These are phyloP conservation scores for Tarsius wallacei DNA, from an alignment of 2,797 vertebrate species.

Conservation along the genomic window DNA sequence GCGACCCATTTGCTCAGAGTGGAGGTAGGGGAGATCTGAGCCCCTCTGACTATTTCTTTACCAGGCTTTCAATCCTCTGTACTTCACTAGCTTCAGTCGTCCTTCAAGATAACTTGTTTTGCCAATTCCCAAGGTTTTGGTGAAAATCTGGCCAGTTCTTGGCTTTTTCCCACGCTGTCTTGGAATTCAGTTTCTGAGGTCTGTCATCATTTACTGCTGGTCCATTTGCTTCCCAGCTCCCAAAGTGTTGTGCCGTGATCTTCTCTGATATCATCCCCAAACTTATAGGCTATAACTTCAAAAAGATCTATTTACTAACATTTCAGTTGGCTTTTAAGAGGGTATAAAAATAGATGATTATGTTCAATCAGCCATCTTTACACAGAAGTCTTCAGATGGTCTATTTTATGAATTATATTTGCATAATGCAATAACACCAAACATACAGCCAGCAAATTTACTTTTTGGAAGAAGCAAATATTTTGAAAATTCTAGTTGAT, in stretches of 20 bases:
- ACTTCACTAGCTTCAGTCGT: neutral
- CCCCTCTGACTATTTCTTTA: neutral
- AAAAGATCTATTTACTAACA: neutral
- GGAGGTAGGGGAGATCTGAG: neutral
- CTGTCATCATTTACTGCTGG: neutral
- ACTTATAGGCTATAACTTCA: neutral
- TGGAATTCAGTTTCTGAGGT: neutral
- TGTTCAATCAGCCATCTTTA: neutral
- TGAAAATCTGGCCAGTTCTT: neutral
- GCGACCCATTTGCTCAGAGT: neutral
- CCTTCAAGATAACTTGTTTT: neutral
- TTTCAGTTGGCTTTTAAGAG: slow-evolving; percentile 16
- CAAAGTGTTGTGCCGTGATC: neutral
- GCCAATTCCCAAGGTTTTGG: neutral
- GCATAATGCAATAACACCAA: neutral
- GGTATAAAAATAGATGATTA: neutral
- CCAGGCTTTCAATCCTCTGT: neutral
- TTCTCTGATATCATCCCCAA: neutral
- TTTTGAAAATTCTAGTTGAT: slow-evolving; percentile 16
- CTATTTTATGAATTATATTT: slow-evolving; percentile 7
- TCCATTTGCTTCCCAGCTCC: neutral
- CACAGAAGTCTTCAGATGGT: neutral
- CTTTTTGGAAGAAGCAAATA: slow-evolving; percentile 16
- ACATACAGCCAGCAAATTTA: neutral
- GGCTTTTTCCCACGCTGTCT: neutral